A percentile compares a stretch with the other conserved stretches of the same genome.
Evolutionary conservation across 2,113 vertebrate genomes (phyloP).

Genomic region (Pterocles burchelli): DNA sequence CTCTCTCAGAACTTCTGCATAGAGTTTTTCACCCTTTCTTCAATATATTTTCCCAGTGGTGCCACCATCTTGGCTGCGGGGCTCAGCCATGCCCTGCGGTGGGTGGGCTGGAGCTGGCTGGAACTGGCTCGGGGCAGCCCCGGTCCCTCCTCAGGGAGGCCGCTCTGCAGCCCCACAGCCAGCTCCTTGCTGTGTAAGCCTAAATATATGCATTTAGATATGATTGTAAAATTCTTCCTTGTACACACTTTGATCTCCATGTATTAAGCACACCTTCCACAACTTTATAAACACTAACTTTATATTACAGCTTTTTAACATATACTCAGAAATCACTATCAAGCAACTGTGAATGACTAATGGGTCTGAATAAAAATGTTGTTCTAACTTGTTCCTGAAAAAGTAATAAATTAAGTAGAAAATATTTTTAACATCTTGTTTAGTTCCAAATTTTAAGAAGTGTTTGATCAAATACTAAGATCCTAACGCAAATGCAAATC

Average conservation of each 20-base stretch:
- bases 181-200: background rate
- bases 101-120: fast-evolving
- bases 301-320: background rate
- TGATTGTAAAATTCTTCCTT: background rate
- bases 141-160: background rate
- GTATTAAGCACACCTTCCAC: background rate
- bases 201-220: background rate
- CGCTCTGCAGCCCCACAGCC: fast-evolving
- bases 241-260: background rate
- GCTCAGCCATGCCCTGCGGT: fast-evolving
- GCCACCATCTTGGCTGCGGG: fast-evolving
- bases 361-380: background rate
- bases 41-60: fast-evolving
- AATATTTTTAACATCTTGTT: background rate
- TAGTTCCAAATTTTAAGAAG: slow-evolving; percentile 1
- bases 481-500: background rate
- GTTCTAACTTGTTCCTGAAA: background rate
- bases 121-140: fast-evolving
- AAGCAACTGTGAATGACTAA: background rate
- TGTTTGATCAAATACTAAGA: background rate
- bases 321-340: background rate
- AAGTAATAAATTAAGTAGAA: background rate
- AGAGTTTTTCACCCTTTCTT: background rate
- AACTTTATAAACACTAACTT: background rate
- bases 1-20: background rate